These are phyloP conservation scores for Phyto melanocephala DNA, from an alignment of 2,888 invertebrate species.

Conservation along the genomic window DNA sequence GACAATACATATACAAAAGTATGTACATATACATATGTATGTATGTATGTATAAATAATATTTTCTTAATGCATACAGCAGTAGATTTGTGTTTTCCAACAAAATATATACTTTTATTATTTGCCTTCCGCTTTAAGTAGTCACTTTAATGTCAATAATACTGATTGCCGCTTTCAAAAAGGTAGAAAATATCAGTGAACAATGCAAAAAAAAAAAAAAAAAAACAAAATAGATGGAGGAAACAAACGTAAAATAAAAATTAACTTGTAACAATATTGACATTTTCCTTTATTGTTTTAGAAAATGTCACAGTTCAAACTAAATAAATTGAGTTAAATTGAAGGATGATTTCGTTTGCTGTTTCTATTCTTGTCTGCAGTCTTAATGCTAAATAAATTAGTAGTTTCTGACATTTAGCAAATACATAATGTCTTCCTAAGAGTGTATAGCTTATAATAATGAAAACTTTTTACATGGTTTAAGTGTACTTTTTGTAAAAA, in stretches of 20 bases:
- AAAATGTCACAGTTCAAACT: constrained; percentile 52
- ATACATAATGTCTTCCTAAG: too few relatives aligned
- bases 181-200: too few relatives aligned
- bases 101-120: neutral
- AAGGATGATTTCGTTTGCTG: neutral
- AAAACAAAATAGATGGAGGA: neutral
- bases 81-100: neutral
- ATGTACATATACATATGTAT: too few relatives aligned
- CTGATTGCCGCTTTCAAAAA: constrained; percentile 32
- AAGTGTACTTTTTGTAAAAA: too few relatives aligned
- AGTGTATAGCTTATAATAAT: too few relatives aligned
- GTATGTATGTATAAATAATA: too few relatives aligned
- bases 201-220: neutral
- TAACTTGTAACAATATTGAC: constrained; percentile 29
- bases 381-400: neutral
- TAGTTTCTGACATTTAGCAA: too few relatives aligned
- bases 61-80: neutral
- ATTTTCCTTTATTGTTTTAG: constrained; percentile 33
- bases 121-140: neutral
- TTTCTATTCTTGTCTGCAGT: neutral
- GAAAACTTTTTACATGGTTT: too few relatives aligned
- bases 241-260: neutral
- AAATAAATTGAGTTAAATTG: constrained; percentile 8
- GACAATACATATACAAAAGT: too few relatives aligned
- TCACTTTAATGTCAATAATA: constrained; percentile 43